Evolutionary conservation across 2,113 vertebrate genomes (phyloP).

Genomic region (Chaetops frenatus): DNA sequence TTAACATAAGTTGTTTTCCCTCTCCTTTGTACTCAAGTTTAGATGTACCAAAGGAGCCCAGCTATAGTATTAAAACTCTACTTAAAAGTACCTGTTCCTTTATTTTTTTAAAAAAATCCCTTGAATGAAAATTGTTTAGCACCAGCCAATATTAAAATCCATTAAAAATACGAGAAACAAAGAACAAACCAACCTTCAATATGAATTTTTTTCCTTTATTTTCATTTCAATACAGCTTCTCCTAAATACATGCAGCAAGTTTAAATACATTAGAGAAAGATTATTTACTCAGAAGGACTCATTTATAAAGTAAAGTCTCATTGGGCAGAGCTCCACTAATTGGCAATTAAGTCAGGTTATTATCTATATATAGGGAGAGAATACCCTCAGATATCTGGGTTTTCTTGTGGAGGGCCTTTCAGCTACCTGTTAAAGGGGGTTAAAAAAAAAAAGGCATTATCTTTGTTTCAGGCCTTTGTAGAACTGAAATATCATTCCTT

Average conservation of each 20-base stretch:
- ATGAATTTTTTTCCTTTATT: not conserved
- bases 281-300: not conserved
- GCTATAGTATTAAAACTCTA: accelerated
- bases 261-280: accelerated
- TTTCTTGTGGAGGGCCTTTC: accelerated
- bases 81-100: accelerated
- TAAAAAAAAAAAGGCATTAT: accelerated
- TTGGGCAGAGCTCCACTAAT: not conserved
- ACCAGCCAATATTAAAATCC: accelerated
- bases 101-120: not conserved
- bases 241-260: accelerated
- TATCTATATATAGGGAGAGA: not conserved
- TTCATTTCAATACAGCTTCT: accelerated
- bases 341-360: not conserved
- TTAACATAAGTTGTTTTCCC: not conserved
- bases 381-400: accelerated
- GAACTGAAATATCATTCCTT: accelerated
- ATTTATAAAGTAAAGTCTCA: not conserved
- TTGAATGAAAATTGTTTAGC: accelerated
- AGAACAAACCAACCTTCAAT: accelerated
- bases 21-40: accelerated
- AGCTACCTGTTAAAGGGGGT: accelerated
- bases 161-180: accelerated
- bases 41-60: not conserved
- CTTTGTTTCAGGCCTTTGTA: not conserved